Base-by-base conservation (phyloP, 2,888 invertebrate genomes). In the Ganaspis brasiliensis region DNA sequence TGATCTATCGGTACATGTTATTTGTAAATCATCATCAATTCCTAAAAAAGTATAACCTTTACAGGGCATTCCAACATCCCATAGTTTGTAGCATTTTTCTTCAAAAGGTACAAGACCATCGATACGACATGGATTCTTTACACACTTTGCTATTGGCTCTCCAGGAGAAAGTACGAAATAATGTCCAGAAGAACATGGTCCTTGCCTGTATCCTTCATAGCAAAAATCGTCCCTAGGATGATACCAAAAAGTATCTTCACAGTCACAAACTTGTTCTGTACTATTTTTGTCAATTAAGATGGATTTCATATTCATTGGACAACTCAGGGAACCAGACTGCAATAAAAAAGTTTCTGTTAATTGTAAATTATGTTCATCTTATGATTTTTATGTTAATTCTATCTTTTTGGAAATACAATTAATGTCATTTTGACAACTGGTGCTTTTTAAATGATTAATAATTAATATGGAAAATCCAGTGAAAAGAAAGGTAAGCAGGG, bases 121-220 rank as follows among this genome's bases (percentile, higher is more conserved):
- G 0, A 84, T 77, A 6, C 45, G 10, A 86, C 96, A 96, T 0
- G 94, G 94, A 91, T 96, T 96, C 31, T 82, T 83, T 3, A 91
- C 91, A 86, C 96, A 96, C 73, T 92, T 90, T 0, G 96, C 95
- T 55, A 94, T 91, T 0, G 92, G 92, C n/a, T 93, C 89, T 49
- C 92, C 91, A 56, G 86, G 81, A 10, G 92, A 92, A 24, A 96
- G 91, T 8, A 94, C 87, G 26, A 96, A 90, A 84, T 94, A 94
- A 74, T 95, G 87, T 0, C 92, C 92, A 0, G 84, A 72, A 0
- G 86, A 80, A 85, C 96, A 96, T 0, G 96, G 96, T 0, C 96
- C 96, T 86, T 92, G 93, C 49, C 92, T 92, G 85, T 93, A 95
- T 0, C 94, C 94, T 67, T 93, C 92, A 91, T 94, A 94, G 84